Percentiles rank a stretch among this genome's conserved stretches.
phyloP scores from a whole-genome alignment of 2,888 invertebrate genomes.

The Tholera decimalis region DNA sequence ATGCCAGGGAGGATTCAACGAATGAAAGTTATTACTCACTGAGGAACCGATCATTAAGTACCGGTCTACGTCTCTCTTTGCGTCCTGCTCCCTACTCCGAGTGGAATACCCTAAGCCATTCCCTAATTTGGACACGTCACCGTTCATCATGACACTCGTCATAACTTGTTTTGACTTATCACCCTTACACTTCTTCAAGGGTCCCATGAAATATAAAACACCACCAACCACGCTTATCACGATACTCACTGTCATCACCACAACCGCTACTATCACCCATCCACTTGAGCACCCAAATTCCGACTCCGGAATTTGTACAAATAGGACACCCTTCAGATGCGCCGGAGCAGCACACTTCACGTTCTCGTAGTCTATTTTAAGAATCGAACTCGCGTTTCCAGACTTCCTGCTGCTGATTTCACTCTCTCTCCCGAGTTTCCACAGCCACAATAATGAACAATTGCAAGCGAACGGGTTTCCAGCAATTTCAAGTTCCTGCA shows the following conservation, averaged over 20 bases:
- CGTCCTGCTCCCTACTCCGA: constrained; percentile 86
- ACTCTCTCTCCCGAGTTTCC: constrained; percentile 92
- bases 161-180: constrained; percentile 90
- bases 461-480: constrained; percentile 97
- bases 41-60: constrained; percentile 90
- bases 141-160: constrained; percentile 89
- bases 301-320: constrained; percentile 92
- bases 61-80: constrained; percentile 88
- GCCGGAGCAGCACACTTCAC: constrained; percentile 92
- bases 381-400: constrained; percentile 81
- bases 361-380: constrained; percentile 91
- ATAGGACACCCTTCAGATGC: constrained; percentile 88
- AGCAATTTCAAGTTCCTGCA: constrained; percentile 94
- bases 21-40: constrained; percentile 89
- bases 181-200: constrained; percentile 89
- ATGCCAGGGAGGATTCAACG: constrained; percentile 89
- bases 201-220: constrained; percentile 89
- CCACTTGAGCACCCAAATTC: constrained; percentile 92
- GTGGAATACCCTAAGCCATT: constrained; percentile 89
- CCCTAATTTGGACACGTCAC: constrained; percentile 89
- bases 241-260: constrained; percentile 90
- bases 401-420: constrained; percentile 82
- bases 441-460: constrained; percentile 96
- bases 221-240: constrained; percentile 89
- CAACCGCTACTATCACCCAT: constrained; percentile 91